Conservation (phyloP, 2,888 invertebrate species). For the Caradrina kadenii region DNA sequence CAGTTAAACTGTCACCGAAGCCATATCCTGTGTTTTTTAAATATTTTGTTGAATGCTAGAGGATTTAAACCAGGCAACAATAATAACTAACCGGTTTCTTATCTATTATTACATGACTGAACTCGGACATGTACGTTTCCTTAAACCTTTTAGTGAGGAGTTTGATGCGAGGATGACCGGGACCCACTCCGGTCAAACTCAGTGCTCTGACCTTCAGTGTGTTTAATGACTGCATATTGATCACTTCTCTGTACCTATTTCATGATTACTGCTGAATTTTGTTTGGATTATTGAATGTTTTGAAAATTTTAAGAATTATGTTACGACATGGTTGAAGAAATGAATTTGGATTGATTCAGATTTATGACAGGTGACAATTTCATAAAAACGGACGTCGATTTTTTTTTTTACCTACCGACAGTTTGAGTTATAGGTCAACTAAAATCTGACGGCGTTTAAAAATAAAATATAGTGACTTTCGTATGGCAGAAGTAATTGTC, state of each 20-base stretch:
- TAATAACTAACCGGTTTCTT: conserved; percentile 71
- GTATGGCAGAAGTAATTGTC: too few species aligned
- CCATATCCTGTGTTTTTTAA: too few species aligned
- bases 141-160: conserved; percentile 61
- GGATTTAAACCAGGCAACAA: background rate
- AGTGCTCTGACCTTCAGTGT: conserved; percentile 25
- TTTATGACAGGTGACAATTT: conserved; percentile 35
- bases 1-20: too few species aligned
- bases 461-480: too few species aligned
- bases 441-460: too few species aligned
- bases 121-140: conserved; percentile 71
- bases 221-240: conserved; percentile 54
- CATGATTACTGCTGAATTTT: conserved; percentile 45
- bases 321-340: conserved; percentile 44
- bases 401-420: too few species aligned
- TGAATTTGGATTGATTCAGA: conserved; percentile 7
- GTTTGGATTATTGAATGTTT: conserved; percentile 24
- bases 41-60: too few species aligned
- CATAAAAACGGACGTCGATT: background rate
- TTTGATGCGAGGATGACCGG: conserved; percentile 30
- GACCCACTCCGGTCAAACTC: conserved; percentile 5
- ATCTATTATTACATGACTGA: conserved; percentile 62
- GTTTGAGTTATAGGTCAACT: too few species aligned
- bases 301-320: conserved; percentile 14
- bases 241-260: conserved; percentile 19